Base-by-base conservation (phyloP, 2,797 vertebrate genomes). In the Falco rusticolus region DNA sequence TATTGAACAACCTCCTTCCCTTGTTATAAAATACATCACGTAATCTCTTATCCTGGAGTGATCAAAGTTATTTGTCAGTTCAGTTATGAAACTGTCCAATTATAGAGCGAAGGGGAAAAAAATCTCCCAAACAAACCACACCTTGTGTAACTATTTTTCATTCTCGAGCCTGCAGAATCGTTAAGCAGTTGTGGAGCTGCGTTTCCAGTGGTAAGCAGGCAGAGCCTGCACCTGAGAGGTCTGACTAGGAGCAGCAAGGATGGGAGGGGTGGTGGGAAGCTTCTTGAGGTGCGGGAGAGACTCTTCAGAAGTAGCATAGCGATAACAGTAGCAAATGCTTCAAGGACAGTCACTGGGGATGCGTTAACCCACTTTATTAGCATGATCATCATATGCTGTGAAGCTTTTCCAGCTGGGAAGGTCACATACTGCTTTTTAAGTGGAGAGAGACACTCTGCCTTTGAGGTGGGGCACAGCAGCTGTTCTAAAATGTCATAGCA, bases 1-100 rank as follows among this genome's bases (percentile, higher is more conserved):
- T 61, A 33, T 45, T 25, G 88, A 95, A 87, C 95, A 85, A 29
- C 84, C 87, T 94, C 78, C 72, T 95, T 87, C 78, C 75, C 94
- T 95, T 37, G 68, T 97, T 96, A 94, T 47, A 94, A 97, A 96
- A 96, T 87, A 34, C 74, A 72, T 96, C 96, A 92, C 74, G 48
- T 92, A 95, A 87, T 75, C 60, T 65, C 59, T 91, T 88, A 89
- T 94, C 84, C 94, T 86, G 91, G 87, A 97, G 89, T 87, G 91
- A 96, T 95, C 95, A 93, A 91, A 97, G 93, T 95, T 97, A 97
- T 96, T 97, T 96, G 96, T 97, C 95, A 97, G 92, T 41, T 94
- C 13, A 4, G 93, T 97, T 97, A 97, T 91, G 94, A 97, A 96
- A 96, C 90, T 78, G 87, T 80, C 92, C 91, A 96, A 96, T 97